Conservation (phyloP, 2,797 vertebrate genomes). For the Schizothorax lantsangensis region DNA sequence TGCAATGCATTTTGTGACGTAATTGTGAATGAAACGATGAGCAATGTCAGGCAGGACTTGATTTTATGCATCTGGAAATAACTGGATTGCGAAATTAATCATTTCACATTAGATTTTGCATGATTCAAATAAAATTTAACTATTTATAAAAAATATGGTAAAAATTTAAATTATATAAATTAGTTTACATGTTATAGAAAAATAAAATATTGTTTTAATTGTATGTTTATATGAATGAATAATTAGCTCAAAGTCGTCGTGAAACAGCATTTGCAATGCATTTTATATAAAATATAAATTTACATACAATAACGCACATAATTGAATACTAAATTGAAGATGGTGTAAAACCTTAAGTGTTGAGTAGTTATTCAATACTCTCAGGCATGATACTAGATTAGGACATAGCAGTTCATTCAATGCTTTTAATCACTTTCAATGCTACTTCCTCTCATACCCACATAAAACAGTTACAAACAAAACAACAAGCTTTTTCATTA, state of each 20-base stretch:
- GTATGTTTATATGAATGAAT: too few relatives aligned
- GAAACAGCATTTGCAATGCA: background rate
- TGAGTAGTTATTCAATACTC: background rate
- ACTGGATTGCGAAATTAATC: background rate
- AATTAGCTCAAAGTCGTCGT: background rate
- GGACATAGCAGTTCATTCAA: background rate
- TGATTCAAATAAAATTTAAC: background rate
- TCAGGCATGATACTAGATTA: background rate
- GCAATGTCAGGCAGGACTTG: background rate
- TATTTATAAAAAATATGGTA: background rate
- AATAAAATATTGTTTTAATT: too few relatives aligned
- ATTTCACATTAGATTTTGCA: too few relatives aligned
- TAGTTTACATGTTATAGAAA: background rate
- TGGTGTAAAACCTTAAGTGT: background rate
- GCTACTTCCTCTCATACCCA: conserved; percentile 12
- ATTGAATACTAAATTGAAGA: background rate
- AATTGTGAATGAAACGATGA: background rate
- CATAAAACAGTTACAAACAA: conserved; percentile 40
- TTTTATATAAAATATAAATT: background rate
- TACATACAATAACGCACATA: background rate
- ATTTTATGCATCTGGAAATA: background rate
- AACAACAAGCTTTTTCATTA: conserved; percentile 8
- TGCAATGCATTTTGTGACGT: background rate
- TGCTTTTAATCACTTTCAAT: conserved; percentile 44
- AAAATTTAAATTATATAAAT: too few relatives aligned